Conservation (phyloP, 2,797 vertebrate genomes). For the Rhinogobio ventralis region DNA sequence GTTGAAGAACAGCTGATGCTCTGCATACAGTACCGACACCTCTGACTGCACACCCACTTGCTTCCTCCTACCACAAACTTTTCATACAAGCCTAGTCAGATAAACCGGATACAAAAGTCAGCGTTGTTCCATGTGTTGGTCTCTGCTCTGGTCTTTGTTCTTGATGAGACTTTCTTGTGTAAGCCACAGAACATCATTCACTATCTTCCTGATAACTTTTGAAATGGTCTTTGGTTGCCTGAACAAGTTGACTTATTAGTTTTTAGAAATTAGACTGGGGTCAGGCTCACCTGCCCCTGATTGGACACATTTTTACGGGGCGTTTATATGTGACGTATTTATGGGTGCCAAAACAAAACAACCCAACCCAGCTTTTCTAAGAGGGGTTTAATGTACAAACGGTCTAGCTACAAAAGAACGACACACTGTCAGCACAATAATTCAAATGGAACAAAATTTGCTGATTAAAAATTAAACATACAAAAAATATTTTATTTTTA, state of each 20-base stretch:
- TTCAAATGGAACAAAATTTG: background rate
- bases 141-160: background rate
- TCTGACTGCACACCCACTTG: constrained; percentile 15
- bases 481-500: background rate
- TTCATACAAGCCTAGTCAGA: background rate
- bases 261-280: no score
- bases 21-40: background rate
- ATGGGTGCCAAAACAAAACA: no score
- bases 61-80: background rate
- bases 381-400: background rate
- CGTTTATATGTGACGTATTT: no score
- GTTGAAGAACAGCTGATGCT: constrained; percentile 32
- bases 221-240: background rate
- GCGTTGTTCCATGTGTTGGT: background rate
- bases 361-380: no score
- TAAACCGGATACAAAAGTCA: background rate
- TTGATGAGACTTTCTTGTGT: background rate
- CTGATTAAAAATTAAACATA: no score
- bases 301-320: no score
- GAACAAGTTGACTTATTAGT: background rate
- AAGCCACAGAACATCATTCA: background rate
- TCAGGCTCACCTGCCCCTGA: no score
- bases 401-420: background rate
- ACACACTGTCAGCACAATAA: background rate
- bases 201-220: background rate